Conservation (phyloP, 2,797 vertebrate genomes). For the Crocidura indochinensis region DNA sequence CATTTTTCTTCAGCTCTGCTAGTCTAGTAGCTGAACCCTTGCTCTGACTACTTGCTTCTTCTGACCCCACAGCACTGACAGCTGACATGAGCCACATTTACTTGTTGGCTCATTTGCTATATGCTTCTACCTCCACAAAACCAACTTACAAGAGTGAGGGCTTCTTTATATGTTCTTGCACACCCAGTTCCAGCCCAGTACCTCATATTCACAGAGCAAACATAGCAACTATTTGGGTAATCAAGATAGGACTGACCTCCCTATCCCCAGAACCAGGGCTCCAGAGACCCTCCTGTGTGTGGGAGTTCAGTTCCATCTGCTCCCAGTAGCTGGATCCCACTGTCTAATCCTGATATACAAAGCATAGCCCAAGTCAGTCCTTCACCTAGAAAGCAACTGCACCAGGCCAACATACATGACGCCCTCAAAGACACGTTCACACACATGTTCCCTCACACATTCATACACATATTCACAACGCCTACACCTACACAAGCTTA, state of each 20-base stretch:
- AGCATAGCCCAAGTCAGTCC: not conserved
- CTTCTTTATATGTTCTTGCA: not conserved
- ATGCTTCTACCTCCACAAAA: not conserved
- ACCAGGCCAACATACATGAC: too few relatives aligned
- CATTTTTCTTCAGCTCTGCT: too few relatives aligned
- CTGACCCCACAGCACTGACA: not conserved
- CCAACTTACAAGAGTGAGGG: not conserved
- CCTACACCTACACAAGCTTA: not conserved
- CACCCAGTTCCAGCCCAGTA: not conserved
- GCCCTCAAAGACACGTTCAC: not conserved
- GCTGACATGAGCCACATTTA: not conserved
- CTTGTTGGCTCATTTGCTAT: not conserved
- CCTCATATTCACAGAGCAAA: too few relatives aligned
- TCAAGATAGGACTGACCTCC: fast-evolving
- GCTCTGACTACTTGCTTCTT: not conserved
- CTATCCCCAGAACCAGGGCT: not conserved
- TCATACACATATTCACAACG: not conserved
- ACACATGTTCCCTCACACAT: not conserved
- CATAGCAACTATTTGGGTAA: fast-evolving
- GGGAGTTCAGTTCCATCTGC: not conserved
- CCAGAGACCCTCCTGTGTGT: not conserved
- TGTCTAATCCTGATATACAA: too few relatives aligned
- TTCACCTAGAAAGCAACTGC: not conserved
- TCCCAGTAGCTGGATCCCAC: not conserved
- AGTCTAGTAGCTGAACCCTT: not conserved